Base-by-base conservation (phyloP, 2,797 vertebrate species). In the Acanthurus tractus region DNA sequence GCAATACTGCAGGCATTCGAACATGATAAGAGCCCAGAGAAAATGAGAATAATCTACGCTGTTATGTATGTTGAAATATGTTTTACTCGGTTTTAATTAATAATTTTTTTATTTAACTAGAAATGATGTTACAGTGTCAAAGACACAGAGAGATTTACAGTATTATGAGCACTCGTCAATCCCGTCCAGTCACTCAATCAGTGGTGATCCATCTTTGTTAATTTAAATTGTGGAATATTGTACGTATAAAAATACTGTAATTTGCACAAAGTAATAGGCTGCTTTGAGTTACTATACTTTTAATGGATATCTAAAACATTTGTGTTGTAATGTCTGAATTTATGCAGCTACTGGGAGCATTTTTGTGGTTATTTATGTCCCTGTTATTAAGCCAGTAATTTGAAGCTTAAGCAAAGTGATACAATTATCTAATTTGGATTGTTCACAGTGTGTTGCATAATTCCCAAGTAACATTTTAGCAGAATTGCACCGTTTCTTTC, bases 211-310 rank as follows among this genome's bases (percentile, higher is more conserved):
- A 17, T 85, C 52, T 72, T 58, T 80, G 69, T 78, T 87, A 25
- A 85, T 83, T 77, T 71, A 25, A 72, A 22, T 76, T 82, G 72
- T 66, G 63, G 63, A 71, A 74, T 44, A 53, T 56, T 68, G 54
- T 59, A 50, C 4, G 7, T 67, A 54, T 74, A 72, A 64, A 74
- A 83, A 86, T 69, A 72, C 62, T 72, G 67, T 80, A 83, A 84
- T 87, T 88, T 88, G 84, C 78, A 88, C 85, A 89, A 76, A 65
- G 54, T 62, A 78, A 88, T 82, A 70, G 75, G 73, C 63, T 72
- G 70, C 55, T 71, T 79, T 83, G 83, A 88, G 56, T 81, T 49
- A 78, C 76, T 63, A 44, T 74, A 48, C 76, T 61, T 63, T 78
- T 81, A 80, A 71, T 79, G 78, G 71, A n/a, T 78, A 57, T 77